Evolutionary conservation across 2,797 vertebrate genomes (phyloP).

Genomic region (Typhlichthys eigenmanni): DNA sequence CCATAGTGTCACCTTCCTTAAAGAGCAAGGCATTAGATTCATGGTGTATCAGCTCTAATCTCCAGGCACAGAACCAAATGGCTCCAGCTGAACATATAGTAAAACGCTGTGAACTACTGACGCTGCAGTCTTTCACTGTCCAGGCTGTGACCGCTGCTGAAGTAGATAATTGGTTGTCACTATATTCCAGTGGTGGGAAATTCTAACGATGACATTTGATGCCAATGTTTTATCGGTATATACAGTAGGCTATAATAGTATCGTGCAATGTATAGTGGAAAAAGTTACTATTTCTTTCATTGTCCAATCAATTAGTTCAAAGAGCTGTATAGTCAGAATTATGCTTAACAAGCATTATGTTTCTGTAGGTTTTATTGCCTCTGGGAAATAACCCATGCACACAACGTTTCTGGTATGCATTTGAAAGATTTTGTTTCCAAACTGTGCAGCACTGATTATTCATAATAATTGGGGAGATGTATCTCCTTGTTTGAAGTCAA

Average conservation of each 20-base stretch:
- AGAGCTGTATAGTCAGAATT: neutral
- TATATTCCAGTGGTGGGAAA: no score
- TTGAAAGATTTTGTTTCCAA: conserved; percentile 24
- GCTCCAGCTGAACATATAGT: conserved; percentile 59
- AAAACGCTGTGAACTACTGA: conserved; percentile 41
- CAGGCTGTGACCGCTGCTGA: no score
- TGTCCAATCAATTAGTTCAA: conserved; percentile 6
- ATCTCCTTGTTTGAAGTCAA: conserved; percentile 24
- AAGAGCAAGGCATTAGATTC: conserved; percentile 38
- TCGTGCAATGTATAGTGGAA: no score
- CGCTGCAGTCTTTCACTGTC: no score
- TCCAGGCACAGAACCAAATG: conserved; percentile 56
- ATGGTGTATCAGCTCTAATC: conserved; percentile 81
- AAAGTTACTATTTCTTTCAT: neutral
- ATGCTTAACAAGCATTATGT: conserved; percentile 2
- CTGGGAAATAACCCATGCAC: conserved; percentile 12
- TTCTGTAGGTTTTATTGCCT: neutral
- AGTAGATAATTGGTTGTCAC: no score
- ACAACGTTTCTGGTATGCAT: conserved; percentile 4
- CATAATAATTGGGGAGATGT: conserved; percentile 12
- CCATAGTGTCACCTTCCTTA: conserved; percentile 46
- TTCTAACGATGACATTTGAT: no score
- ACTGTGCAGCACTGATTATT: conserved; percentile 26
- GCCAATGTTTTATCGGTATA: no score
- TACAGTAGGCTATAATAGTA: no score